These are phyloP conservation scores for Melozone crissalis DNA, from an alignment of 2,113 vertebrate species.

Conservation along the genomic window DNA sequence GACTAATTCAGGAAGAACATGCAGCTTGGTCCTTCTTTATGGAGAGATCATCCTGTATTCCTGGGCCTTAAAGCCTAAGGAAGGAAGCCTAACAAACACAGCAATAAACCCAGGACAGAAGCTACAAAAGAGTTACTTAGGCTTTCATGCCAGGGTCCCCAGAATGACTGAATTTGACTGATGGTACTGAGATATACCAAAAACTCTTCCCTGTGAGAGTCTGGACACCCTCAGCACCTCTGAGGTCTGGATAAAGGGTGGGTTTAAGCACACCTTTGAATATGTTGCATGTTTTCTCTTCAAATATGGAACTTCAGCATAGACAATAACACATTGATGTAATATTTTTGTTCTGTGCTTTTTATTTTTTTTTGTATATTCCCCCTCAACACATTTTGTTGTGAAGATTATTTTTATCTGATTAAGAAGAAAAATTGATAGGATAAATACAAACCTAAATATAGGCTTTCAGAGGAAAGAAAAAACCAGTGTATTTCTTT, in stretches of 20 bases:
- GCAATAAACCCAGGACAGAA: not conserved
- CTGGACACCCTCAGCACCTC: not conserved
- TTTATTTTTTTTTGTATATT: not conserved
- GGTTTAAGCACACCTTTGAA: not conserved
- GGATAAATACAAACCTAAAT: not conserved
- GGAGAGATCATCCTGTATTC: not conserved
- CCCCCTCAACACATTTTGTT: not conserved
- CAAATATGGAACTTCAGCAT: not conserved
- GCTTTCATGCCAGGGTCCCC: not conserved
- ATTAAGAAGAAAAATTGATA: not conserved
- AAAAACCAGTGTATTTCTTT: not conserved
- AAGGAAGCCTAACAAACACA: not conserved
- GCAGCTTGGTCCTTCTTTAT: not conserved
- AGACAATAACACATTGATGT: not conserved
- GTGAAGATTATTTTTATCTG: not conserved
- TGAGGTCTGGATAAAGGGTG: fast-evolving
- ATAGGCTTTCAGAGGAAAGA: not conserved
- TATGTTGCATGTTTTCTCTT: not conserved
- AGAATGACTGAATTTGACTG: not conserved
- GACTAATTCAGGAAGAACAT: not conserved
- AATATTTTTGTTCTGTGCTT: not conserved
- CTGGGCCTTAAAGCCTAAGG: not conserved
- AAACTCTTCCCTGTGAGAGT: not conserved
- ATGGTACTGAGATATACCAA: not conserved
- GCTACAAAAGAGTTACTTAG: not conserved